phyloP scores from a whole-genome alignment of 2,888 invertebrate genomes.

The Cheiracanthium punctorium region DNA sequence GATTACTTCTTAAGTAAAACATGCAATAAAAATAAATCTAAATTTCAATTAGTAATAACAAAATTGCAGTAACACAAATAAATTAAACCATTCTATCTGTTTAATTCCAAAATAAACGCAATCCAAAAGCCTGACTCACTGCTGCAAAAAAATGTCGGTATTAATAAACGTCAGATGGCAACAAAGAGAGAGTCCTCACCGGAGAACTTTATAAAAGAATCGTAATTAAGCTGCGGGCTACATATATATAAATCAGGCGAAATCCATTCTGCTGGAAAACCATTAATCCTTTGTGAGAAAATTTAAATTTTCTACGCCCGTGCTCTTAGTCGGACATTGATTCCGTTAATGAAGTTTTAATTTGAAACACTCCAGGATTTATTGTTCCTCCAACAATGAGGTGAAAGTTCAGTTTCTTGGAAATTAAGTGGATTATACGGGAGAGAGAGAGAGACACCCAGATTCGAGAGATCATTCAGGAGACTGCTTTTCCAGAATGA shows the following conservation, averaged over 20 bases:
- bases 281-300: not conserved
- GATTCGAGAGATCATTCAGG: no score
- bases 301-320: not conserved
- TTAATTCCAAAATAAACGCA: no score
- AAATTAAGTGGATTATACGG: not conserved
- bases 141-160: no score
- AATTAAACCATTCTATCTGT: no score
- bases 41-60: no score
- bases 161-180: no score
- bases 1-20: no score
- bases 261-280: not conserved
- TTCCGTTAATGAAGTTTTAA: slow-evolving; percentile 6
- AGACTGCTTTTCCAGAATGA: no score
- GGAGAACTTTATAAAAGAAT: not conserved
- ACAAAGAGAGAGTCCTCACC: not conserved
- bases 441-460: no score
- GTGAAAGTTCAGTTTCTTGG: not conserved
- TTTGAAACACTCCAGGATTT: not conserved
- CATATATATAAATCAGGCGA: not conserved
- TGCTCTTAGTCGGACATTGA: not conserved
- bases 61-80: no score
- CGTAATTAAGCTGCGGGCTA: not conserved
- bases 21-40: no score
- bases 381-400: not conserved
- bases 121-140: no score